phyloP scores from a whole-genome alignment of 2,888 invertebrate species.

The Noctuana brunneofusca region DNA sequence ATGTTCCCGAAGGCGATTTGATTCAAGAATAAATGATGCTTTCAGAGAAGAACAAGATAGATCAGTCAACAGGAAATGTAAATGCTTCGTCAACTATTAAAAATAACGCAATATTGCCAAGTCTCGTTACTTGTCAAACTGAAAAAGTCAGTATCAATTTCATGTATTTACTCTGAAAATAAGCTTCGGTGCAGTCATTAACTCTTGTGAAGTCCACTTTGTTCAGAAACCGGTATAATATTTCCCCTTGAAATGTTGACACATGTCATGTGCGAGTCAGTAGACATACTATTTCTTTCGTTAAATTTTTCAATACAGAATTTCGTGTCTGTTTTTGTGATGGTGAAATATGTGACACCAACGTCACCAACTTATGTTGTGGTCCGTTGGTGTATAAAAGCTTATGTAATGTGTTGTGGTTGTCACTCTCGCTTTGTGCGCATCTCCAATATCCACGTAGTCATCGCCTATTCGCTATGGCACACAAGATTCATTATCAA shows the following conservation, averaged over 20 bases:
- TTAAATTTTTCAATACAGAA: not conserved
- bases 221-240: not conserved
- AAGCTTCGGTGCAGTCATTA: not conserved
- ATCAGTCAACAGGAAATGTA: not conserved
- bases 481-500: too few relatives aligned
- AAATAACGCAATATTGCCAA: slow-evolving; percentile 1
- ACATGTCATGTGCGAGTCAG: slow-evolving; percentile 9
- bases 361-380: not conserved
- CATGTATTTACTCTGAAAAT: not conserved
- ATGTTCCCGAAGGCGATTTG: not conserved
- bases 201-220: not conserved
- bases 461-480: too few relatives aligned
- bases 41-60: not conserved
- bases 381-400: not conserved
- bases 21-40: not conserved
- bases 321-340: not conserved
- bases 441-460: not conserved
- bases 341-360: not conserved
- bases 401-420: not conserved
- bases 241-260: slow-evolving; percentile 10
- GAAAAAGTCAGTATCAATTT: slow-evolving; percentile 4
- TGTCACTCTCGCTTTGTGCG: not conserved
- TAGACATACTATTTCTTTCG: not conserved
- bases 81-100: not conserved
- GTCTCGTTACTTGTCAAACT: not conserved